Conservation (phyloP, 2,888 invertebrate species). For the Ochropacha duplaris region DNA sequence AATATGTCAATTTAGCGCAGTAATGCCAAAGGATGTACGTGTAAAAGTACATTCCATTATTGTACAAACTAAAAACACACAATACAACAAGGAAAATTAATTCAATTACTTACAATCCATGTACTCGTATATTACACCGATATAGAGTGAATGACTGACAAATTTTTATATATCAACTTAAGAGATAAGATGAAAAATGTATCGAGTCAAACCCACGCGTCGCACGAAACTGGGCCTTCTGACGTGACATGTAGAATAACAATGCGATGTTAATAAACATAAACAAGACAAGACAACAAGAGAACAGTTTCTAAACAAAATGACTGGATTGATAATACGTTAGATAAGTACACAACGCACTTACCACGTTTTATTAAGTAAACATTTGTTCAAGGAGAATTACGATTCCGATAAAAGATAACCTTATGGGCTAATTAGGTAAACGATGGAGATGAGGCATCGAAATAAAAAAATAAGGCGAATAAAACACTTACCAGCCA, state of each 20-base stretch:
- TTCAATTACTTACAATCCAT: conserved; percentile 58
- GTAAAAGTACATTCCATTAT: not conserved
- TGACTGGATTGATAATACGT: conserved; percentile 17
- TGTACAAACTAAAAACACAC: conserved; percentile 9
- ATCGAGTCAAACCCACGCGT: conserved; percentile 30
- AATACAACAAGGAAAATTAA: conserved; percentile 20
- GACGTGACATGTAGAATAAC: conserved; percentile 27
- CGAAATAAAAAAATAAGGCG: conserved; percentile 5
- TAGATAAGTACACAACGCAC: conserved; percentile 25
- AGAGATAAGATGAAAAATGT: conserved; percentile 60
- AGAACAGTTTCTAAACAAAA: conserved; percentile 22
- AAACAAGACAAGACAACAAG: conserved; percentile 7
- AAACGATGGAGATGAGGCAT: conserved; percentile 15
- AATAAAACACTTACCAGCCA: conserved; percentile 69
- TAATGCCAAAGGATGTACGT: conserved; percentile 23
- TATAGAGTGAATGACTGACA: conserved; percentile 44
- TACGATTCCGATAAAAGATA: conserved; percentile 40
- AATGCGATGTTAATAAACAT: conserved; percentile 29
- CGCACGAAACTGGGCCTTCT: conserved; percentile 25
- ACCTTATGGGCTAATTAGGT: conserved; percentile 29
- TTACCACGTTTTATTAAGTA: conserved; percentile 27
- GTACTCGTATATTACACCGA: conserved; percentile 35
- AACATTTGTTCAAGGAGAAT: conserved; percentile 46
- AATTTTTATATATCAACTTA: conserved; percentile 44
- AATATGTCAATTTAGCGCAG: conserved; percentile 8